These are phyloP conservation scores for Caracal caracal DNA, from an alignment of 2,113 vertebrate species.

Conservation along the genomic window DNA sequence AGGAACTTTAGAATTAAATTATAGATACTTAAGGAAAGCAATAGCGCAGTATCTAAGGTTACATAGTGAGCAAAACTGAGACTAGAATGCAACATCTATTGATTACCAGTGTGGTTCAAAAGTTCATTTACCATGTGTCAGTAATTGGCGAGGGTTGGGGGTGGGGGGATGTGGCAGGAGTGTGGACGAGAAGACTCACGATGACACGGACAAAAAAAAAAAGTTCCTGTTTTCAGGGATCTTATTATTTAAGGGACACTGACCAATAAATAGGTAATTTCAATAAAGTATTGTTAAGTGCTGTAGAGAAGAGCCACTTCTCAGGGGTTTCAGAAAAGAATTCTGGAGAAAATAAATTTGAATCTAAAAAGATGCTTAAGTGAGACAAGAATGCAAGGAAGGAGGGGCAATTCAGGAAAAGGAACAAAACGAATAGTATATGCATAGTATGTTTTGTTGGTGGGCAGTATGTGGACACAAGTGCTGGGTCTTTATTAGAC, in stretches of 20 bases:
- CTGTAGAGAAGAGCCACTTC: not conserved
- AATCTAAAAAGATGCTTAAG: constrained; percentile 44
- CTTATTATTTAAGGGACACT: constrained; percentile 17
- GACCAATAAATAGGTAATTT: not conserved
- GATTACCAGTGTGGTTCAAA: constrained; percentile 21
- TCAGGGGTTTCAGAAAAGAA: constrained; percentile 25
- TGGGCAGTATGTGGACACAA: not conserved
- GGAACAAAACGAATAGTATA: constrained; percentile 12
- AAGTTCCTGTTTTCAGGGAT: constrained; percentile 15
- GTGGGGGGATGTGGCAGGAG: fast-evolving
- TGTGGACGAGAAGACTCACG: not conserved
- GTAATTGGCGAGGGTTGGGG: not conserved
- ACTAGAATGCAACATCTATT: constrained; percentile 17
- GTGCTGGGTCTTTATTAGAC: not conserved
- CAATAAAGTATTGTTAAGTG: not conserved
- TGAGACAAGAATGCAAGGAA: constrained; percentile 9
- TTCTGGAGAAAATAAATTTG: constrained; percentile 42
- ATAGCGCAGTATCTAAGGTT: not conserved
- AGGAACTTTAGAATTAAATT: constrained; percentile 29
- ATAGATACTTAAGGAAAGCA: not conserved
- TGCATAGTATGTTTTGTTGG: not conserved
- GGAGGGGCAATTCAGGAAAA: constrained; percentile 27
- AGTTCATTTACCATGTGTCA: not conserved
- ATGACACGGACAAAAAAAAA: not conserved
- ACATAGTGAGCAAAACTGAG: constrained; percentile 27